These are phyloP conservation scores for Halictus ligatus DNA, from an alignment of 2,888 invertebrate species.

Conservation along the genomic window DNA sequence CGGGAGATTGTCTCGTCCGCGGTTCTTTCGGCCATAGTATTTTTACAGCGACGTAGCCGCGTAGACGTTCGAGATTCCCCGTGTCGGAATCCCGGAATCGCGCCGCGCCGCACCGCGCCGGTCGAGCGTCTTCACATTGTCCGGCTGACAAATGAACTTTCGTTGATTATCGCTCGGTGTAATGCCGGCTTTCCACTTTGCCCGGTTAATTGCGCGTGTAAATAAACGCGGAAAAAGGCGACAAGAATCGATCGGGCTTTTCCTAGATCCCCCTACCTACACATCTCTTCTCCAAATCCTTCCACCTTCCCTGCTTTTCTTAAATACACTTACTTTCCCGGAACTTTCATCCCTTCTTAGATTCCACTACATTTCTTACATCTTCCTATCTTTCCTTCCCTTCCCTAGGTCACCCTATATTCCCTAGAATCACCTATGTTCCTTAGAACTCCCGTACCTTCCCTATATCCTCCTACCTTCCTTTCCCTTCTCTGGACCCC, in stretches of 20 bases:
- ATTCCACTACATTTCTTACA: too few species aligned
- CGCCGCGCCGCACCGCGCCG: background rate
- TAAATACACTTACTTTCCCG: too few species aligned
- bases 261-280: too few species aligned
- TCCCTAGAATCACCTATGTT: too few species aligned
- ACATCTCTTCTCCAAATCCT: too few species aligned
- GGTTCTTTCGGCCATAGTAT: conserved; percentile 3
- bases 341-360: too few species aligned
- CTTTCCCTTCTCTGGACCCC: too few species aligned
- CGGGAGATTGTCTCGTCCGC: conserved; percentile 11
- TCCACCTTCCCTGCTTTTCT: too few species aligned
- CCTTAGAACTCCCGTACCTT: too few species aligned
- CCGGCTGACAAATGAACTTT: conserved; percentile 5
- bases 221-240: background rate
- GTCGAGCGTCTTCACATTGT: background rate
- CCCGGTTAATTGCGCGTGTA: background rate
- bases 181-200: background rate
- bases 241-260: background rate
- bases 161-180: background rate
- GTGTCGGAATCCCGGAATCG: background rate
- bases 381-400: too few species aligned
- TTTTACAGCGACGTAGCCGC: conserved; percentile 5
- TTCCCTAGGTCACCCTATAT: too few species aligned
- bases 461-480: too few species aligned
- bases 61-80: conserved; percentile 11